Evolutionary conservation across 2,797 vertebrate genomes (phyloP), one percentile per base, ranked within the genome.

Genomic region (Cyprinodon diabolis): DNA sequence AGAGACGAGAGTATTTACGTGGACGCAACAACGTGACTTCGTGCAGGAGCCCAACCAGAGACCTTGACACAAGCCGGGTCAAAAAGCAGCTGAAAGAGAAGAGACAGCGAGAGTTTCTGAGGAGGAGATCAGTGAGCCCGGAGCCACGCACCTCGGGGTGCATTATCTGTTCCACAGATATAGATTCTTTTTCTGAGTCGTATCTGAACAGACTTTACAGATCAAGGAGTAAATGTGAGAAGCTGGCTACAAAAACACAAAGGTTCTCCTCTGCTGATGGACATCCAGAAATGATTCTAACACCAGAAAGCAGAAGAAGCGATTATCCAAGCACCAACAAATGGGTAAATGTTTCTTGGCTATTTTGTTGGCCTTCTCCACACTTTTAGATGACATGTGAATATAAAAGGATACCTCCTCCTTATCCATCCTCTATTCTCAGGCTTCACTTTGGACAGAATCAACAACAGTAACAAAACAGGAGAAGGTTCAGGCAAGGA

Each of bases 21-120:
- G 91, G 93, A 72, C 91, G 94, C 1, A 94, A 94, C 89, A 96
- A 96, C 35, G 76, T 82, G 19, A 96, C 95, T 14, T 92, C 83
- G 5, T 96, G 95, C 55, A 90, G 95, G 37, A 96, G 94, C 83
- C 95, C 90, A 0, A 86, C 90, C 0, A 90, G 91, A 80, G 91
- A 90, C 13, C 14, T 88, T 23, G 80, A 94, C 74, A 82, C 90
- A 0, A 87, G 68, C 13, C 62, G 66, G 74, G 89, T 95, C 5
- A 95, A 94, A 80, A 86, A 83, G 14, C 89, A 93, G 30, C 86
- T 92, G 54, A 94, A 92, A 82, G 80, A 92, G 45, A 95, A 94
- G 87, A 92, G 95, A 70, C 93, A 95, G n/a, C 68, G 70, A 66
- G 94, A 95, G 79, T 95, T 95, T 76, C 83, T 89, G 49, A 95